Conservation (phyloP, 2,888 invertebrate genomes). For the Deroplatys truncata region DNA sequence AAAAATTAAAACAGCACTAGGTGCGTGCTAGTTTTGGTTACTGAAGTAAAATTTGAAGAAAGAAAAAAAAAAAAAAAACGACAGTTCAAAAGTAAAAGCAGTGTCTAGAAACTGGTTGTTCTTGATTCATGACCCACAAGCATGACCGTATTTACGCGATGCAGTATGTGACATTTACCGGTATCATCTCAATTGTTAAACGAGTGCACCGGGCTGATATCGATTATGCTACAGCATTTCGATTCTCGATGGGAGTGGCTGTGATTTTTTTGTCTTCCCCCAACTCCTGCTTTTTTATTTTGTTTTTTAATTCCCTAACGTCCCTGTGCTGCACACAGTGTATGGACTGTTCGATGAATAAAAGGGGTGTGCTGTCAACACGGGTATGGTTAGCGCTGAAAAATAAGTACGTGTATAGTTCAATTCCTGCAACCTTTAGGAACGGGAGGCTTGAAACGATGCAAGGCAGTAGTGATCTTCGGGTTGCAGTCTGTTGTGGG, state of each 20-base stretch:
- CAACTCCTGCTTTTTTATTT: not conserved
- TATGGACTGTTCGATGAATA: not conserved
- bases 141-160: no score
- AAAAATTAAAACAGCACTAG: no score
- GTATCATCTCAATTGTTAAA: not conserved
- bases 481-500: no score
- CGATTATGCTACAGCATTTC: not conserved
- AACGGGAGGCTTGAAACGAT: no score
- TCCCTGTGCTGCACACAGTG: not conserved
- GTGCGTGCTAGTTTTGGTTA: no score
- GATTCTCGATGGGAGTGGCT: not conserved
- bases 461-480: no score
- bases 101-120: no score
- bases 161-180: not conserved
- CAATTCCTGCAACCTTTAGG: no score
- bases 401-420: not conserved
- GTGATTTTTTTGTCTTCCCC: not conserved
- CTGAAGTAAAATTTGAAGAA: no score
- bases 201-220: not conserved
- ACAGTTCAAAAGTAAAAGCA: no score
- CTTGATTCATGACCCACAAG: no score
- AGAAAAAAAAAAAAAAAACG: no score
- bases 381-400: not conserved
- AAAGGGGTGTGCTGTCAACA: not conserved
- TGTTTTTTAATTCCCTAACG: not conserved